These are phyloP conservation scores for Leptinotarsa lineolata DNA, from an alignment of 1,140 invertebrate species.

Conservation along the genomic window DNA sequence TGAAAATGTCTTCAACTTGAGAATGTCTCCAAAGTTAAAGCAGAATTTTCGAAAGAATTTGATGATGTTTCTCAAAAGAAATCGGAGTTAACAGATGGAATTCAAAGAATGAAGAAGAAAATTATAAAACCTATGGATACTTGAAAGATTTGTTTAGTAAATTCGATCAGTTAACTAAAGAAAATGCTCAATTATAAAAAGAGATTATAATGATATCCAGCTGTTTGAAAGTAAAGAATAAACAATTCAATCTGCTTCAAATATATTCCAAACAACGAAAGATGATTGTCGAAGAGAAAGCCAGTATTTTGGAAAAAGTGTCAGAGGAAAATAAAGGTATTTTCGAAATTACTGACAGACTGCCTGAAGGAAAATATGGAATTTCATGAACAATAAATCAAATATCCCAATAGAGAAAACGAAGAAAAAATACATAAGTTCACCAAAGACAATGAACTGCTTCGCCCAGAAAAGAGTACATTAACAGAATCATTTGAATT, in stretches of 20 bases:
- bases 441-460: conserved; percentile 23
- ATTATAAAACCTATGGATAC: conserved; percentile 11
- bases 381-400: not conserved
- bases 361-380: conserved; percentile 16
- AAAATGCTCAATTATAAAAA: not conserved
- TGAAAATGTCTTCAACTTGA: conserved; percentile 15
- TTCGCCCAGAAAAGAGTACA: conserved; percentile 25
- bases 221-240: not conserved
- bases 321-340: conserved; percentile 26
- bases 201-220: not conserved
- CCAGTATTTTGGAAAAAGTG: conserved; percentile 16
- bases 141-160: conserved; percentile 10
- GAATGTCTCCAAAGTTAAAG: conserved; percentile 18
- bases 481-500: conserved; percentile 27
- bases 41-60: conserved; percentile 30
- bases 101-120: conserved; percentile 19
- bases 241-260: not conserved
- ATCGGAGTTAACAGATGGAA: conserved; percentile 20
- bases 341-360: conserved; percentile 12
- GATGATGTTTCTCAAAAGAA: conserved; percentile 25
- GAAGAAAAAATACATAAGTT: conserved; percentile 19
- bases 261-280: not conserved
- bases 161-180: not conserved
- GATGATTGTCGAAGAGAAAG: conserved; percentile 1
- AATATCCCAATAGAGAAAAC: conserved; percentile 18